Percentiles rank a stretch among this genome's conserved stretches.
phyloP scores from a whole-genome alignment of 1,140 invertebrate species.

The Drosophila kohkoa region DNA sequence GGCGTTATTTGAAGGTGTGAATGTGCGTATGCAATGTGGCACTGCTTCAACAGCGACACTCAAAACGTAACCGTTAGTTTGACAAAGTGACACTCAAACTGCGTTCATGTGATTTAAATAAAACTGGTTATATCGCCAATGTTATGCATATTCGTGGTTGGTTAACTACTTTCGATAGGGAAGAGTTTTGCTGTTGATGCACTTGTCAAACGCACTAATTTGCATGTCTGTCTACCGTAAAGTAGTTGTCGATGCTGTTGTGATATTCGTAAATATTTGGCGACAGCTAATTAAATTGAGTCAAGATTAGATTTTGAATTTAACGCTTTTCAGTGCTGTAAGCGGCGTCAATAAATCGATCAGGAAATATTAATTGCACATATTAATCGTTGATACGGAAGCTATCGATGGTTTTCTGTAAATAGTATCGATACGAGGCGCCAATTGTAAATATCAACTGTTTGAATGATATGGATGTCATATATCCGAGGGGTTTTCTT shows the following conservation, averaged over 20 bases:
- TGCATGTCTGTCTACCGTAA: background rate
- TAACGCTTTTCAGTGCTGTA: conserved; percentile 17
- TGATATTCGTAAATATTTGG: background rate
- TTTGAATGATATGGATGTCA: background rate
- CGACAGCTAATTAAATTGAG: conserved; percentile 16
- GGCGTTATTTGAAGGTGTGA: conserved; percentile 60
- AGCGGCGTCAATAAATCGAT: conserved; percentile 10
- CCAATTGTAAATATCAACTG: too few species aligned
- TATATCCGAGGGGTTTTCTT: too few species aligned
- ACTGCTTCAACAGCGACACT: conserved; percentile 43
- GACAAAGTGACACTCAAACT: conserved; percentile 51
- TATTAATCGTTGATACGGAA: background rate
- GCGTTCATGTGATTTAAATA: conserved; percentile 43
- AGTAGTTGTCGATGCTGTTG: background rate
- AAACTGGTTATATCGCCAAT: conserved; percentile 58
- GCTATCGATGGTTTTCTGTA: too few species aligned
- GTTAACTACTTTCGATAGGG: conserved; percentile 51
- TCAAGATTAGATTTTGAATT: background rate
- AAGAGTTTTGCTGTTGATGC: conserved; percentile 47
- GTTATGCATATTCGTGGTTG: conserved; percentile 27
- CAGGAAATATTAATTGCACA: background rate
- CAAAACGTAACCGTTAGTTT: conserved; percentile 37
- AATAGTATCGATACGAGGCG: too few species aligned
- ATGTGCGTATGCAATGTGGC: conserved; percentile 70
- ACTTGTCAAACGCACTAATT: conserved; percentile 44